Conservation (phyloP, 2,113 vertebrate species). For the Pterocles burchelli region DNA sequence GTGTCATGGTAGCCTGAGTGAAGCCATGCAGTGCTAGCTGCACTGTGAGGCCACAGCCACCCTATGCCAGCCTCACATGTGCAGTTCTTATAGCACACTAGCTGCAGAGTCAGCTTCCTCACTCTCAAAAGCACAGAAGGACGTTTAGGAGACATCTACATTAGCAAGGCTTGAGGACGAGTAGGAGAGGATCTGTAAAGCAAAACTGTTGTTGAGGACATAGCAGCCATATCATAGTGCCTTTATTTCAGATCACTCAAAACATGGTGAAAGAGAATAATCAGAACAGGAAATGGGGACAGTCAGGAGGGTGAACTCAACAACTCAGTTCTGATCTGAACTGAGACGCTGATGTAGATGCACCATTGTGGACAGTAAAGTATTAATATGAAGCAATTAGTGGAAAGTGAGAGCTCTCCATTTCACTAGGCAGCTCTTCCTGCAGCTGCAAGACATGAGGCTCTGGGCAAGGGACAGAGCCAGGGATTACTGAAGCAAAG, state of each 20-base stretch:
- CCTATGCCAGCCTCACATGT: background rate
- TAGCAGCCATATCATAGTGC: background rate
- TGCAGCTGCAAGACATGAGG: background rate
- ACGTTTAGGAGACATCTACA: background rate
- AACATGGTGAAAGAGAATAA: background rate
- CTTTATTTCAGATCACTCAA: background rate
- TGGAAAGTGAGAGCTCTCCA: background rate
- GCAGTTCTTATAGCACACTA: background rate
- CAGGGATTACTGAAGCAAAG: background rate
- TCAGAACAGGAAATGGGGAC: background rate
- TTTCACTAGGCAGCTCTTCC: background rate
- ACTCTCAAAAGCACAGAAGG: background rate
- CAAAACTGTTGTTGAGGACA: background rate
- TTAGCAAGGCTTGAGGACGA: background rate
- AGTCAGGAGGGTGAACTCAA: background rate
- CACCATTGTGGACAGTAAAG: background rate
- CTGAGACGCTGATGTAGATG: background rate
- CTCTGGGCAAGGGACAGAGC: background rate
- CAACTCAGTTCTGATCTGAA: background rate
- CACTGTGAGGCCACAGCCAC: background rate
- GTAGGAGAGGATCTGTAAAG: background rate
- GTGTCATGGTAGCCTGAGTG: background rate
- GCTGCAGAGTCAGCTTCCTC: background rate
- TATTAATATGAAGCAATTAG: background rate
- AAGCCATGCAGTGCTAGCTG: background rate